phyloP scores from a whole-genome alignment of 2,797 vertebrate genomes.

The Scyliorhinus canicula region DNA sequence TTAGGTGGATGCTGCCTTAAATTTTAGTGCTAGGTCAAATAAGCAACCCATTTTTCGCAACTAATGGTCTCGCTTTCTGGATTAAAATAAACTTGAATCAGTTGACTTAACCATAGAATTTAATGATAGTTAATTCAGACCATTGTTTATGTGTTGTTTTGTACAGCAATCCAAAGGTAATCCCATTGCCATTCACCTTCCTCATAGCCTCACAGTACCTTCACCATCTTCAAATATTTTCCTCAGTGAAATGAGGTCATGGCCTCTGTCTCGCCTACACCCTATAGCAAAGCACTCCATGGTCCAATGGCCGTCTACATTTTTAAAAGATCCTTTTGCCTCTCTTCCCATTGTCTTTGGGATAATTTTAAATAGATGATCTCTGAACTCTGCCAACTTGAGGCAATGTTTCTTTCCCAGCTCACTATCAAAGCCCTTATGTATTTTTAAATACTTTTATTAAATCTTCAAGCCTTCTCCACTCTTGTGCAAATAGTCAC shows the following conservation, averaged over 20 bases:
- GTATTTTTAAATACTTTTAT: no score
- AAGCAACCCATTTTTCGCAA: neutral
- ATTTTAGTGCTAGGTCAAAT: neutral
- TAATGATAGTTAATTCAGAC: neutral
- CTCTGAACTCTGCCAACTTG: neutral
- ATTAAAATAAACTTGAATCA: no score
- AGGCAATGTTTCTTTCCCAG: neutral
- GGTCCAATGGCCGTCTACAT: neutral
- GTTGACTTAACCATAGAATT: neutral
- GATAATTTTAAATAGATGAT: neutral
- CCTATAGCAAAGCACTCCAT: neutral
- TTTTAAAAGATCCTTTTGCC: neutral
- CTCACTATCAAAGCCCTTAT: neutral
- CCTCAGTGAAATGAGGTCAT: neutral
- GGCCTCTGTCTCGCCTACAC: neutral
- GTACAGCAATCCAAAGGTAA: neutral
- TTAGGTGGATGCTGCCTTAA: no score
- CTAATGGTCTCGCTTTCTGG: neutral
- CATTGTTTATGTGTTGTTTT: neutral
- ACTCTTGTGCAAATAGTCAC: no score
- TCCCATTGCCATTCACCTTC: neutral
- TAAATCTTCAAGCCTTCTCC: no score
- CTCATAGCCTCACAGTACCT: neutral
- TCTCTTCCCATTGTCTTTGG: neutral
- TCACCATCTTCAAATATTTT: neutral